Percentiles rank a stretch among this genome's conserved stretches.
Conservation (phyloP, 2,797 vertebrate species). For the Champsocephalus esox region DNA sequence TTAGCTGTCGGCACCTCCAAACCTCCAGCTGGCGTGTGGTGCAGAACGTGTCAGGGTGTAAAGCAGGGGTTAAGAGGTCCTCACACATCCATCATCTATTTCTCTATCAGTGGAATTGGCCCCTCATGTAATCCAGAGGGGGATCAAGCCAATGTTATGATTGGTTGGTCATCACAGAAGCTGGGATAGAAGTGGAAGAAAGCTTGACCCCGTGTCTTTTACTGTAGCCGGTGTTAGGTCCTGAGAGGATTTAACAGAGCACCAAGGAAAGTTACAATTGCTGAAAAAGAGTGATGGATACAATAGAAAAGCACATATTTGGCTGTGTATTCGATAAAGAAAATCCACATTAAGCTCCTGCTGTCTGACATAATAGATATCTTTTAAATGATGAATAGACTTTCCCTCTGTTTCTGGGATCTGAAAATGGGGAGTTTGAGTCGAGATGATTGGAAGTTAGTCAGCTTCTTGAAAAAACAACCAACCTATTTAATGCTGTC, state of each 20-base stretch:
- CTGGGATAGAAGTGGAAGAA: conserved; percentile 20
- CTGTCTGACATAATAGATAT: conserved; percentile 1
- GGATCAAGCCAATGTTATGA: conserved; percentile 16
- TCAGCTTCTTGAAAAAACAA: not conserved
- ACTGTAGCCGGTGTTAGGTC: conserved; percentile 23
- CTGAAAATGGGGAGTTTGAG: not conserved
- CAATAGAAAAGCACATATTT: conserved; percentile 7
- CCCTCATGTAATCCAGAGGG: conserved; percentile 21
- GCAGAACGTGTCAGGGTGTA: conserved; percentile 29
- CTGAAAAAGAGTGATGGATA: conserved; percentile 20
- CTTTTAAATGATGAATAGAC: not conserved
- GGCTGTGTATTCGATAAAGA: conserved; percentile 7
- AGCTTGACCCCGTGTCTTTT: conserved; percentile 37
- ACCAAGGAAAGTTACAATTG: conserved; percentile 11
- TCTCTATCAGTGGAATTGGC: conserved; percentile 25
- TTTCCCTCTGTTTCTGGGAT: conserved; percentile 1
- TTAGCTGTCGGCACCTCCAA: conserved; percentile 25
- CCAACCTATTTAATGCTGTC: not conserved
- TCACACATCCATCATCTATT: conserved; percentile 48
- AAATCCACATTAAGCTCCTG: not conserved
- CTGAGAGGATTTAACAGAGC: conserved; percentile 13
- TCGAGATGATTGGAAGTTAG: not conserved
- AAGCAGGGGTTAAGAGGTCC: conserved; percentile 45
- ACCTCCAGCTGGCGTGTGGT: conserved; percentile 3
- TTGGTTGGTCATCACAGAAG: conserved; percentile 36